phyloP scores from a whole-genome alignment of 1,140 invertebrate species.

The Vanessa atalanta region DNA sequence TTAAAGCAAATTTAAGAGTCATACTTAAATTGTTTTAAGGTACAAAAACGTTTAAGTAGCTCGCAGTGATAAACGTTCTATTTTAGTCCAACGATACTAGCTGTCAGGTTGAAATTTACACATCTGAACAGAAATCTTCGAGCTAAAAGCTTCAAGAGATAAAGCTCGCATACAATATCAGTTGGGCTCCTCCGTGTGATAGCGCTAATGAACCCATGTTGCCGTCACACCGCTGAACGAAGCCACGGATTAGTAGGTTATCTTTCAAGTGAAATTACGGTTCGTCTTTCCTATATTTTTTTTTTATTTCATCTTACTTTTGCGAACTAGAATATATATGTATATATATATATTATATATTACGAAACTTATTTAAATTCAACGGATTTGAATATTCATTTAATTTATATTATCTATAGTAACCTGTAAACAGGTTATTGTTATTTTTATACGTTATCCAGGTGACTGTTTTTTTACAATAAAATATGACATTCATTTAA shows the following conservation, averaged over 20 bases:
- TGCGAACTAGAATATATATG: neutral
- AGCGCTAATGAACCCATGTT: constrained; percentile 75
- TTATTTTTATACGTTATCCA: too few species aligned
- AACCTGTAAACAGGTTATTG: too few species aligned
- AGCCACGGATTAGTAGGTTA: constrained; percentile 39
- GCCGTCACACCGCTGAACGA: constrained; percentile 67
- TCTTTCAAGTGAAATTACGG: neutral
- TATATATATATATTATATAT: too few species aligned
- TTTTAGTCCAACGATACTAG: constrained; percentile 45
- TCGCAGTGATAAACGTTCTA: constrained; percentile 46
- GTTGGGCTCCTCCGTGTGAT: constrained; percentile 54
- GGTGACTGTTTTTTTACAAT: too few species aligned
- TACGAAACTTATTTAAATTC: too few species aligned
- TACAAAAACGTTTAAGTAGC: constrained; percentile 17
- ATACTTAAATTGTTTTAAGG: neutral
- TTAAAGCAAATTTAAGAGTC: too few species aligned
- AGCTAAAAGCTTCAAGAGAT: constrained; percentile 73
- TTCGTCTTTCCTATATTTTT: neutral
- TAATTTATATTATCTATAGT: too few species aligned
- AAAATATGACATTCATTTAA: too few species aligned
- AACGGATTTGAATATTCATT: too few species aligned
- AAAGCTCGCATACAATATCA: constrained; percentile 62
- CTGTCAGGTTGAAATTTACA: constrained; percentile 59
- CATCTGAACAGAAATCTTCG: constrained; percentile 59
- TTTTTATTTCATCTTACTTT: neutral